phyloP scores from a whole-genome alignment of 2,888 invertebrate species.

The Lasiommata megera region DNA sequence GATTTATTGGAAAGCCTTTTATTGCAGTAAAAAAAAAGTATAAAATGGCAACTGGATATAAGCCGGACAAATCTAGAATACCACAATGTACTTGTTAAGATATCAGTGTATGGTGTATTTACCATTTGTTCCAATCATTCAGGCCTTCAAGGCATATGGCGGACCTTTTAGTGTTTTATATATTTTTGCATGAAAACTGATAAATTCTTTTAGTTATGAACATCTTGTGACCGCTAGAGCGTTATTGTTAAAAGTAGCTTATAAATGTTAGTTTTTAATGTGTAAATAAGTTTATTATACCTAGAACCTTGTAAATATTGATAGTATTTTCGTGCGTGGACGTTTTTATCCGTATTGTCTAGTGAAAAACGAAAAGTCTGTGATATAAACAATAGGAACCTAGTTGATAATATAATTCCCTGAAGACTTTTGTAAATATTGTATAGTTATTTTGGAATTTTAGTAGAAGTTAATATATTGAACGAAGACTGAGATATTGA shows the following conservation, averaged over 20 bases:
- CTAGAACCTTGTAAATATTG: slow-evolving; percentile 78
- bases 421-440: slow-evolving; percentile 79
- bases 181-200: slow-evolving; percentile 82
- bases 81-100: slow-evolving; percentile 19
- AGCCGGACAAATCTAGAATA: slow-evolving; percentile 47
- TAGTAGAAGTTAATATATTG: slow-evolving; percentile 75
- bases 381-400: slow-evolving; percentile 80
- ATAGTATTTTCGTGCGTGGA: slow-evolving; percentile 81
- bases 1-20: slow-evolving; percentile 51
- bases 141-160: slow-evolving; percentile 81
- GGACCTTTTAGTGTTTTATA: slow-evolving; percentile 72
- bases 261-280: slow-evolving; percentile 78
- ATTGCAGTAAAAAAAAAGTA: slow-evolving; percentile 45
- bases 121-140: slow-evolving; percentile 52
- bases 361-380: slow-evolving; percentile 83
- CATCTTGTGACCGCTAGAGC: slow-evolving; percentile 79
- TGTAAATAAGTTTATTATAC: slow-evolving; percentile 80
- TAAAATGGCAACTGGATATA: slow-evolving; percentile 71
- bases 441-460: slow-evolving; percentile 76
- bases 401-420: slow-evolving; percentile 78
- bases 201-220: slow-evolving; percentile 82
- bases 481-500: slow-evolving; percentile 77
- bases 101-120: slow-evolving; percentile 24
- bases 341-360: slow-evolving; percentile 81
- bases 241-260: slow-evolving; percentile 79